phyloP scores from a whole-genome alignment of 2,113 vertebrate species.

The Oryzias woworae region DNA sequence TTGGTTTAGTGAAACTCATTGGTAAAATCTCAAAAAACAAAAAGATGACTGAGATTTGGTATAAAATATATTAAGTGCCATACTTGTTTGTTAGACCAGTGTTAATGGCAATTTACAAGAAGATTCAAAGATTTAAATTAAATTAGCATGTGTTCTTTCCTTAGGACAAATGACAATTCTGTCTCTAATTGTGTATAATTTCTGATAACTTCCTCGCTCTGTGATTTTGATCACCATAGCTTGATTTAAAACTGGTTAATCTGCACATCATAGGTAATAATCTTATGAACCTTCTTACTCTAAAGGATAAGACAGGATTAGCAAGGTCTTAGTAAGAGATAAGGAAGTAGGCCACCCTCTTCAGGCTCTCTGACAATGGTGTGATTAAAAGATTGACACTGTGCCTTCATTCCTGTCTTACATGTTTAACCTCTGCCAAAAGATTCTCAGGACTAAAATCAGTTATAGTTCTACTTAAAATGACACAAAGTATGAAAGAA shows the following conservation, averaged over 20 bases:
- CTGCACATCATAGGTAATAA: conserved; percentile 20
- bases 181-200: neutral
- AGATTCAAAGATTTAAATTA: too few relatives aligned
- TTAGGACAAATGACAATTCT: too few relatives aligned
- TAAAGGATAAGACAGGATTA: conserved; percentile 56
- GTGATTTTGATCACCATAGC: neutral
- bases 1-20: too few relatives aligned
- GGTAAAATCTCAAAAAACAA: too few relatives aligned
- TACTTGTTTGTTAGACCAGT: too few relatives aligned
- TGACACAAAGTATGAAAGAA: conserved; percentile 1
- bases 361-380: conserved; percentile 27
- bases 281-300: conserved; percentile 35
- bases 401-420: conserved; percentile 15
- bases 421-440: conserved; percentile 17
- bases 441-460: conserved; percentile 12
- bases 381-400: conserved; percentile 42
- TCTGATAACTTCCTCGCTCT: neutral
- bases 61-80: too few relatives aligned
- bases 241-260: conserved; percentile 2
- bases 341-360: conserved; percentile 18
- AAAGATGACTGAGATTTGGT: too few relatives aligned
- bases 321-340: conserved; percentile 30
- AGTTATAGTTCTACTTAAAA: conserved; percentile 3
- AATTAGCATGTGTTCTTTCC: too few relatives aligned
- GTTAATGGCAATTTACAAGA: too few relatives aligned